Evolutionary conservation across 2,113 vertebrate species (phyloP).

Genomic region (Thermophis baileyi): DNA sequence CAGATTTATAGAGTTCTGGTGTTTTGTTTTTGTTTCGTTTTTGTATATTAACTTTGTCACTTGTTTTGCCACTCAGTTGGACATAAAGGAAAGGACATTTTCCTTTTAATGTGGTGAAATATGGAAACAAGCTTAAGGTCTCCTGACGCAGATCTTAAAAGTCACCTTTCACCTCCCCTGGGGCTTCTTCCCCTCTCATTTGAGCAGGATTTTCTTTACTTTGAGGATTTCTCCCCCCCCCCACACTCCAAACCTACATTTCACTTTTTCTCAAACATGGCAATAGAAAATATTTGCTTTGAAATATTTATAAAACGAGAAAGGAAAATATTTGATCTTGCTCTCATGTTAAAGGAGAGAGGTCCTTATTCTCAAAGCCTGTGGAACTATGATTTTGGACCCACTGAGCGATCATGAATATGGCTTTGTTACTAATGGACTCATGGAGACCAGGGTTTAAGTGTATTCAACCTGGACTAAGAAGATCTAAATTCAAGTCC

Average conservation of each 20-base stretch:
- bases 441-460: background rate
- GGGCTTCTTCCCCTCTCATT: background rate
- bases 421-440: background rate
- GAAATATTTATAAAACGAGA: background rate
- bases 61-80: conserved; percentile 37
- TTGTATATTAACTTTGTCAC: background rate
- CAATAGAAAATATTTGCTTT: conserved; percentile 16
- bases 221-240: background rate
- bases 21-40: background rate
- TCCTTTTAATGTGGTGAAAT: conserved; percentile 34
- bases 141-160: background rate
- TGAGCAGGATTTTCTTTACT: background rate
- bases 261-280: background rate
- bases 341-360: background rate
- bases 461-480: background rate
- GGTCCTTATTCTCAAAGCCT: background rate
- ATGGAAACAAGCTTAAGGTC: conserved; percentile 31
- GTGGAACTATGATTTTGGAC: background rate
- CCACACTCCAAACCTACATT: background rate
- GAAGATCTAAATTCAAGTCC: background rate
- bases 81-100: conserved; percentile 7
- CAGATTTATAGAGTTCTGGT: background rate
- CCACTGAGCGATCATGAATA: background rate
- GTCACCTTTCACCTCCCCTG: conserved; percentile 4
- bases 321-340: background rate